Evolutionary conservation across 2,888 invertebrate species (phyloP).

Genomic region (Hirtodrosophila confusa): DNA sequence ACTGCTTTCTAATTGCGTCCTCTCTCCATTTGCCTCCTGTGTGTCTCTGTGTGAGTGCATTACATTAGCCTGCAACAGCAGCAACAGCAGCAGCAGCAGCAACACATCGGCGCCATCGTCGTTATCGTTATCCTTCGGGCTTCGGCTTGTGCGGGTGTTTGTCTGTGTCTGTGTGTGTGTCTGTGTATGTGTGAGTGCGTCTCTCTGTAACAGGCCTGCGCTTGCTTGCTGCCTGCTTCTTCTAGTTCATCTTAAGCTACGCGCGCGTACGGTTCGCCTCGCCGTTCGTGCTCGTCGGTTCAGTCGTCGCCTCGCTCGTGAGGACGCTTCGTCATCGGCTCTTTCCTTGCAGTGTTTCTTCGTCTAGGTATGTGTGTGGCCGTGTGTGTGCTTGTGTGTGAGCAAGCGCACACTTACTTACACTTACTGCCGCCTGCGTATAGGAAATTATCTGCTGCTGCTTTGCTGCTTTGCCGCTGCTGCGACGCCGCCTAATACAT

Average conservation of each 20-base stretch:
- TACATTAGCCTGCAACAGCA: constrained; percentile 63
- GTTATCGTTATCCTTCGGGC: constrained; percentile 51
- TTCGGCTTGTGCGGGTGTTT: constrained; percentile 49
- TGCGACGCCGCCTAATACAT: constrained; percentile 76
- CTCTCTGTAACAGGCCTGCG: constrained; percentile 57
- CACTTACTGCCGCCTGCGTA: constrained; percentile 73
- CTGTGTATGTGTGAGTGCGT: constrained; percentile 40
- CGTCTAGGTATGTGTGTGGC: constrained; percentile 61
- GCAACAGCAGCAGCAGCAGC: constrained; percentile 28
- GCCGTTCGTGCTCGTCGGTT: constrained; percentile 58
- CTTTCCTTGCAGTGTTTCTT: constrained; percentile 64
- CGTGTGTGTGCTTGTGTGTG: constrained; percentile 48
- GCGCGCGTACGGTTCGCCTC: constrained; percentile 75
- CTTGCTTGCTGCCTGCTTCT: constrained; percentile 75
- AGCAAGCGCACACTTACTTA: constrained; percentile 79
- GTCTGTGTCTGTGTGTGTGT: constrained; percentile 15
- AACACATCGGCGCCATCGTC: constrained; percentile 41
- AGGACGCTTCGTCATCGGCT: constrained; percentile 52
- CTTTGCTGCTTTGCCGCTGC: constrained; percentile 31
- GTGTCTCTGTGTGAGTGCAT: constrained; percentile 55
- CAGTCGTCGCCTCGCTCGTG: constrained; percentile 57
- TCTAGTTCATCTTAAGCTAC: constrained; percentile 82
- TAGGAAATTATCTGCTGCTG: constrained; percentile 78
- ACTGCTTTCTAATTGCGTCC: constrained; percentile 74
- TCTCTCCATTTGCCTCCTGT: constrained; percentile 31